These are phyloP conservation scores for Mycogona germanica DNA, from an alignment of 2,888 invertebrate genomes.

Conservation along the genomic window DNA sequence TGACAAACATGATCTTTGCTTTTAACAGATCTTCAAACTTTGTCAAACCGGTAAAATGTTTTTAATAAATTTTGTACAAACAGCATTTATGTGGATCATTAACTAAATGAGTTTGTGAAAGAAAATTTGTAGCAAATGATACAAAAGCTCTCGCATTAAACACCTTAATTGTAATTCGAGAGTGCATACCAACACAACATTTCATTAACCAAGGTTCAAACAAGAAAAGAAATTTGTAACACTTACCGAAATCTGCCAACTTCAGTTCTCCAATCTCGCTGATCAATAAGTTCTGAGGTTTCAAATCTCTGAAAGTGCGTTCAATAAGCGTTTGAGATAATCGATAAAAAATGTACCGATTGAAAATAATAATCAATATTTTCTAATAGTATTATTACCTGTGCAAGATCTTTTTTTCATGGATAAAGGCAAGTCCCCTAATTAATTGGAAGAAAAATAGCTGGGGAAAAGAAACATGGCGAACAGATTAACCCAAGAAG, in stretches of 20 bases:
- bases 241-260: slow-evolving; percentile 78
- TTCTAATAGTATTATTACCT: slow-evolving; percentile 31
- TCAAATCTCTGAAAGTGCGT: slow-evolving; percentile 62
- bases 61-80: background rate
- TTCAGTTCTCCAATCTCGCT: slow-evolving; percentile 95
- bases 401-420: slow-evolving; percentile 89
- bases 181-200: too few relatives aligned
- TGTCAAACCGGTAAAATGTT: too few relatives aligned
- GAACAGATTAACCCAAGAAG: background rate
- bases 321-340: background rate
- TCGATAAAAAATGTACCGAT: background rate
- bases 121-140: background rate
- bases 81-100: too few relatives aligned
- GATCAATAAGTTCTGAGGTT: slow-evolving; percentile 96
- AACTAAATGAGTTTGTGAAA: background rate
- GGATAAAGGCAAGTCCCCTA: slow-evolving; percentile 92
- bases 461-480: slow-evolving; percentile 37
- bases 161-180: too few relatives aligned
- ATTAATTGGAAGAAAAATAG: slow-evolving; percentile 94
- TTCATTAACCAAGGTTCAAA: too few relatives aligned
- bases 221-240: too few relatives aligned
- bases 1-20: too few relatives aligned
- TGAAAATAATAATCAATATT: background rate
- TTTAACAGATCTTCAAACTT: too few relatives aligned
- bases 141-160: too few relatives aligned